Base-by-base conservation (phyloP, 2,797 vertebrate species). In the Alcedo atthis region DNA sequence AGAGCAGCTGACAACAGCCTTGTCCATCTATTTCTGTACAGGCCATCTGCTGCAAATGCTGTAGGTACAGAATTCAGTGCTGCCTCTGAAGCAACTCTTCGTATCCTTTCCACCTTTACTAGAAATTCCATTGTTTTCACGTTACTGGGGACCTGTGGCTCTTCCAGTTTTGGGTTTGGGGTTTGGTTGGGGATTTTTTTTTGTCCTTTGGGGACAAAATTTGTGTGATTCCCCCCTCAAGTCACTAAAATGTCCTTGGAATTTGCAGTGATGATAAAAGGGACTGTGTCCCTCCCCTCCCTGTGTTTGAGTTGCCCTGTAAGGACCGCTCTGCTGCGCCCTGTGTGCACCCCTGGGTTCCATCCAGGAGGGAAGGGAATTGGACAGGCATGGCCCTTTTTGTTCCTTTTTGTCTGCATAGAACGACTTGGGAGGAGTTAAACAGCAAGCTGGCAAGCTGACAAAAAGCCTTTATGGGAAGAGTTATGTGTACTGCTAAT, bases 401-500 rank as follows among this genome's bases (percentile, higher is more conserved):
- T 94, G 83, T 95, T 91, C 70, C 83, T 85, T 40, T 40, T 40
- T 88, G 77, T 68, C 70, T 90, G 54, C 67, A 70, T 14, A 70
- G 85, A 84, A 94, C 74, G 42, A 15, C 81, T 95, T 17, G 80
- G 83, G 78, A 90, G 92, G 70, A 92, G 78, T 80, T 53, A 19
- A 61, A 87, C 87, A 64, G 57, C 49, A 62, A 25, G 5, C 85
- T 94, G 87, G 74, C 89, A 77, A 32, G 71, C 78, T 92, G 91
- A 92, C 89, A 79, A 64, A 79, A 91, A 91, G 85, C 81, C 61
- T 88, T 86, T 74, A n/a, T 94, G 91, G 87, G 89, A 74, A 88
- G 91, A 88, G 81, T 64, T 64, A 43, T 83, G 92, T 87, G 89
- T 70, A 28, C 84, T 93, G 76, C 95, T 94, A 91, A 90, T 93